Conservation (phyloP, 2,888 invertebrate species). For the Drepana falcataria region DNA sequence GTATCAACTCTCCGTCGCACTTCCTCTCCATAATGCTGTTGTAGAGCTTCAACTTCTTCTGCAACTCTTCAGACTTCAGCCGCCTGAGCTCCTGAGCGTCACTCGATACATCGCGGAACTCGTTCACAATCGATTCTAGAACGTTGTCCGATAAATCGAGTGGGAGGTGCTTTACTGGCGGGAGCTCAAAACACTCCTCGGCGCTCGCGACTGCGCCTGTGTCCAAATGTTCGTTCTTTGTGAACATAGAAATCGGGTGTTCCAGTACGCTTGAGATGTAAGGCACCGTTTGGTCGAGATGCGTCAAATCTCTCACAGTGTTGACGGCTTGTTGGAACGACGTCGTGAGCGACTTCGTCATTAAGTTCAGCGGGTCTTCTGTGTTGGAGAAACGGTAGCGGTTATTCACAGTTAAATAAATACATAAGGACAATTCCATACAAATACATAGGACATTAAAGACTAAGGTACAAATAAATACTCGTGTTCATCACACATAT, state of each 20-base stretch:
- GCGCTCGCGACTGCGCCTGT: slow-evolving; percentile 72
- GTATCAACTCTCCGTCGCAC: slow-evolving; percentile 84
- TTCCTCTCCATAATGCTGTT: slow-evolving; percentile 85
- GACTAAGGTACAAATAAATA: too few relatives aligned
- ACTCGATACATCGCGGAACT: slow-evolving; percentile 54
- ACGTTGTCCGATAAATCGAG: slow-evolving; percentile 62
- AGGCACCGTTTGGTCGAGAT: slow-evolving; percentile 57
- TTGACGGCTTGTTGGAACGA: slow-evolving; percentile 68
- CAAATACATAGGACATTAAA: too few relatives aligned
- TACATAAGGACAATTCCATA: too few relatives aligned
- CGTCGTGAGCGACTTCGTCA: slow-evolving; percentile 66
- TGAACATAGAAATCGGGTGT: slow-evolving; percentile 58
- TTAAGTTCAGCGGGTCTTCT: slow-evolving; percentile 57
- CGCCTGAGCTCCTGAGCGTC: slow-evolving; percentile 52
- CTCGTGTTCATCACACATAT: too few relatives aligned
- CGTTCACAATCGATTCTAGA: slow-evolving; percentile 63
- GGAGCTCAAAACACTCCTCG: slow-evolving; percentile 87
- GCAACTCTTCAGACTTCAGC: slow-evolving; percentile 48
- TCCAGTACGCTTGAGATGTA: slow-evolving; percentile 64
- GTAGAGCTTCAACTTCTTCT: slow-evolving; percentile 80
- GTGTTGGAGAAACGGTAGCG: slow-evolving; percentile 14
- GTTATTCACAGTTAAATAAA: too few relatives aligned
- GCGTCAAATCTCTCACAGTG: slow-evolving; percentile 60
- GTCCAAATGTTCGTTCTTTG: slow-evolving; percentile 48
- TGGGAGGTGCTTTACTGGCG: slow-evolving; percentile 77